Conservation (phyloP, 1,140 invertebrate species). For the Riptortus pedestris region DNA sequence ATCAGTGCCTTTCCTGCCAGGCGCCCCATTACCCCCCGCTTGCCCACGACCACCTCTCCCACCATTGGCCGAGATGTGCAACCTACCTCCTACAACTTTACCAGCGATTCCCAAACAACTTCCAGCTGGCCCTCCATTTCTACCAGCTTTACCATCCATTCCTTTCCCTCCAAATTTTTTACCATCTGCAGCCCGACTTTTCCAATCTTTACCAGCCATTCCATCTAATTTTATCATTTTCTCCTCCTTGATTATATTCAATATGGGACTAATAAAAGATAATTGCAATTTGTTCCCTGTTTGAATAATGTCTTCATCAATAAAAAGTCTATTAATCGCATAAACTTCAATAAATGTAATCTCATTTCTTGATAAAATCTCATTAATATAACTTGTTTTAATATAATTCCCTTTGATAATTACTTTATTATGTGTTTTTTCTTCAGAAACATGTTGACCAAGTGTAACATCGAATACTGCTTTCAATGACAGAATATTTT, state of each 20-base stretch:
- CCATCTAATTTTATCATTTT: too few relatives aligned
- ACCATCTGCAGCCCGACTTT: too few relatives aligned
- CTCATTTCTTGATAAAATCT: background rate
- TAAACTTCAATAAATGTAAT: background rate
- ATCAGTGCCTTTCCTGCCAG: background rate
- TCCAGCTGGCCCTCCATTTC: background rate
- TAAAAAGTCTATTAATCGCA: background rate
- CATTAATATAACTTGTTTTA: background rate
- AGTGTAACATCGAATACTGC: background rate
- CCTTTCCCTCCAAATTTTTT: too few relatives aligned
- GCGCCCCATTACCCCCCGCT: background rate
- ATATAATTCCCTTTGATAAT: background rate
- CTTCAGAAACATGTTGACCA: background rate
- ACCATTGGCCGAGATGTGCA: background rate
- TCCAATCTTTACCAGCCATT: too few relatives aligned
- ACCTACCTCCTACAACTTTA: background rate
- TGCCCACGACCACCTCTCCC: background rate
- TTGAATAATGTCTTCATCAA: background rate
- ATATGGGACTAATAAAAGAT: background rate
- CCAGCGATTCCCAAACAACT: background rate
- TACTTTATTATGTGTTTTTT: background rate
- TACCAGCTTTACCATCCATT: background rate
- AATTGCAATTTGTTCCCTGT: background rate
- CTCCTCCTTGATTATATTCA: background rate
- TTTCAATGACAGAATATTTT: background rate